A percentile compares a stretch with the other conserved stretches of the same genome.
These are phyloP conservation scores for Corydoras maculifer DNA, from an alignment of 2,113 vertebrate species.

Conservation along the genomic window DNA sequence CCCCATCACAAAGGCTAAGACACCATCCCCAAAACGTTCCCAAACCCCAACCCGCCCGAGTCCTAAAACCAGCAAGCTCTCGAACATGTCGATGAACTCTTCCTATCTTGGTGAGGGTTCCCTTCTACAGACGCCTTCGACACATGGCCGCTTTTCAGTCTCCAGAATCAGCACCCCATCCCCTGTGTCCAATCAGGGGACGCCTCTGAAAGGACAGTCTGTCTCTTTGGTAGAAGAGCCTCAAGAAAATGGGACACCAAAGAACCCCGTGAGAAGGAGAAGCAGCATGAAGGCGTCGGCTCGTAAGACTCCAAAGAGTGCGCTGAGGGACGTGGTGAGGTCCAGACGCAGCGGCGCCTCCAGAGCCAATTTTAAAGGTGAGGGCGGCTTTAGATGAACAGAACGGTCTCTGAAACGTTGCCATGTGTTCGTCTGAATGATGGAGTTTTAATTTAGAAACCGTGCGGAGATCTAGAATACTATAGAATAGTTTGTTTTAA, in stretches of 20 bases:
- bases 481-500: no score
- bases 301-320: slow-evolving; percentile 51
- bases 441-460: no score
- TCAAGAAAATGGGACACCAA: slow-evolving; percentile 31
- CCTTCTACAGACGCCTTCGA: slow-evolving; percentile 16
- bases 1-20: not conserved
- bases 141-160: slow-evolving; percentile 70
- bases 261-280: slow-evolving; percentile 45
- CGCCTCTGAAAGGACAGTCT: not conserved
- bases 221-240: not conserved
- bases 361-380: slow-evolving; percentile 74
- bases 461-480: no score
- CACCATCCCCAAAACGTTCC: slow-evolving; percentile 17
- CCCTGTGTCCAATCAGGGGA: slow-evolving; percentile 42
- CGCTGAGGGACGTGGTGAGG: slow-evolving; percentile 52
- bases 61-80: slow-evolving; percentile 24
- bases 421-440: no score
- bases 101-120: not conserved
- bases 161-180: slow-evolving; percentile 59
- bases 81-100: not conserved
- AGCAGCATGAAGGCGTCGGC: slow-evolving; percentile 45
- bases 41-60: slow-evolving; percentile 14
- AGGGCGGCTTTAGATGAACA: not conserved
- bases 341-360: slow-evolving; percentile 73
- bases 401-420: not conserved